Evolutionary conservation across 2,888 invertebrate species (phyloP).

Genomic region (Ephialtes manifestator): DNA sequence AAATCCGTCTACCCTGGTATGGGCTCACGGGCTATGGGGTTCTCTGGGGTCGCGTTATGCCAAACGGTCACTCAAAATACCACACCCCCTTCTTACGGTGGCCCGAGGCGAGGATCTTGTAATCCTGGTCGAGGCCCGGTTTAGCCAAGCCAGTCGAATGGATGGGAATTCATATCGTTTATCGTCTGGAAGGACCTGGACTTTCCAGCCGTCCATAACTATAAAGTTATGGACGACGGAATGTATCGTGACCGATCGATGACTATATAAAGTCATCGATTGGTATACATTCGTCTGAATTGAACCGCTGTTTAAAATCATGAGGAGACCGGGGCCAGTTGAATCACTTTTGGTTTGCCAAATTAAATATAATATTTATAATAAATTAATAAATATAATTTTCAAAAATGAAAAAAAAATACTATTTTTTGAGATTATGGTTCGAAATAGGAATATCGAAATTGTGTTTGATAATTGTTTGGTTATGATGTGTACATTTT

Average conservation of each 20-base stretch:
- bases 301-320: background rate
- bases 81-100: slow-evolving; percentile 73
- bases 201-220: slow-evolving; percentile 45
- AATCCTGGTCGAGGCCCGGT: slow-evolving; percentile 68
- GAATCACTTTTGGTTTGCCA: no score
- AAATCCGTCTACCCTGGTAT: slow-evolving; percentile 81
- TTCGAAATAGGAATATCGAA: no score
- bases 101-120: slow-evolving; percentile 75
- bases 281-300: slow-evolving; percentile 26
- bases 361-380: no score
- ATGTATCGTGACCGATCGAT: background rate
- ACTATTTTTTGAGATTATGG: no score
- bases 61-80: slow-evolving; percentile 84
- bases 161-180: slow-evolving; percentile 68
- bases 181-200: slow-evolving; percentile 66
- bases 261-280: slow-evolving; percentile 6
- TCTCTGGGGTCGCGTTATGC: slow-evolving; percentile 82
- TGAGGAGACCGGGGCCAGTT: no score
- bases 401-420: no score
- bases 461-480: no score
- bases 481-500: no score
- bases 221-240: slow-evolving; percentile 54
- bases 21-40: slow-evolving; percentile 73
- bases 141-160: slow-evolving; percentile 27
- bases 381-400: no score